These are phyloP conservation scores for Echeneis naucrates DNA, from an alignment of 2,797 vertebrate species.

Conservation along the genomic window DNA sequence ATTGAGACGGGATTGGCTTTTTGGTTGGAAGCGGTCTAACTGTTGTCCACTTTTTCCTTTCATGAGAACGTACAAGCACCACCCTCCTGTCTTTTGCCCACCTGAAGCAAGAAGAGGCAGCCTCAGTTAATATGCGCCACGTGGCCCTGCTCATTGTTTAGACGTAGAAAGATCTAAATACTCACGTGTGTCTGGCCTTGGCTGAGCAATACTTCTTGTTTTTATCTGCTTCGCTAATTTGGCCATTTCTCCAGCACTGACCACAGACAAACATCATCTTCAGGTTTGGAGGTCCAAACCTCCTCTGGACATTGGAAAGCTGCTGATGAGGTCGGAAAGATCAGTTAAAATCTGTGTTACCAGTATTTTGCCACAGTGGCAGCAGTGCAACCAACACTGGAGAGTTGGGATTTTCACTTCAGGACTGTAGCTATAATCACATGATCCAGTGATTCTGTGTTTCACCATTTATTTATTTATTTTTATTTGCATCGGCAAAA, in stretches of 20 bases:
- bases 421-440: too few species aligned
- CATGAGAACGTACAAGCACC: constrained; percentile 93
- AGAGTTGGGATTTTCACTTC: too few species aligned
- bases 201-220: constrained; percentile 97
- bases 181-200: constrained; percentile 97
- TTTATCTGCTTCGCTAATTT: constrained; percentile 95
- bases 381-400: background rate
- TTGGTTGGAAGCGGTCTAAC: constrained; percentile 94
- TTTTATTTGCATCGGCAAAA: too few species aligned
- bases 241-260: constrained; percentile 96
- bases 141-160: background rate
- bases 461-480: too few species aligned
- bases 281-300: constrained; percentile 90
- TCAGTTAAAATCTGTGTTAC: background rate
- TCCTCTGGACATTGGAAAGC: constrained; percentile 83
- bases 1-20: constrained; percentile 97
- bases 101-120: constrained; percentile 72
- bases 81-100: constrained; percentile 96
- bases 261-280: constrained; percentile 98
- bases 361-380: background rate
- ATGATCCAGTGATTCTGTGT: too few species aligned
- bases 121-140: background rate
- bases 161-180: constrained; percentile 5
- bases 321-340: constrained; percentile 56
- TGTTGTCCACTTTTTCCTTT: constrained; percentile 96